A percentile compares a stretch with the other conserved stretches of the same genome.
Conservation (phyloP, 2,113 vertebrate genomes). For the Sinocyclocheilus grahami region DNA sequence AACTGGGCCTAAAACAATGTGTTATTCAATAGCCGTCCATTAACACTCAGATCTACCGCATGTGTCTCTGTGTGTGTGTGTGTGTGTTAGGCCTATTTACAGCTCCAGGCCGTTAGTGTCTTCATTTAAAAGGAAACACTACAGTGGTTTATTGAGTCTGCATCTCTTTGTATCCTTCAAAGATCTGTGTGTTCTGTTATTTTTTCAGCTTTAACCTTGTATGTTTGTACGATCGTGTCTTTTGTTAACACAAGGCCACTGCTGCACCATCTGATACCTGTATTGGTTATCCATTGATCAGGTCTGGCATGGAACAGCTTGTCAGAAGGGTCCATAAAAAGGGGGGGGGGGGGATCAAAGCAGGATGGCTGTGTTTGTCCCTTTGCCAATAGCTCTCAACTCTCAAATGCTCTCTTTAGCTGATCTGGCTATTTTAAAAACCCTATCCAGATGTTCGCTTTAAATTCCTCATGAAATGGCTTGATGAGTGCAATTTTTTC, state of each 20-base stretch:
- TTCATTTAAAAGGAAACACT: slow-evolving; percentile 31
- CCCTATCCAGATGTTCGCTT: slow-evolving; percentile 66
- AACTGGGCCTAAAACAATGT: slow-evolving; percentile 51
- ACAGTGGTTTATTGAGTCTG: slow-evolving; percentile 47
- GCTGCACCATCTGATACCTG: slow-evolving; percentile 75
- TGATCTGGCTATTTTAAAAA: slow-evolving; percentile 69
- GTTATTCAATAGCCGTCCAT: slow-evolving; percentile 55
- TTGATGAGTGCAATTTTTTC: background rate
- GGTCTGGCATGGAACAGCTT: slow-evolving; percentile 72
- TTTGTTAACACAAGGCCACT: slow-evolving; percentile 71
- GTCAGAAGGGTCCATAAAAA: slow-evolving; percentile 68
- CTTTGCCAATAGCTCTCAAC: slow-evolving; percentile 72
- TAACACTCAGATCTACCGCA: slow-evolving; percentile 26
- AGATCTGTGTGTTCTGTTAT: slow-evolving; percentile 54
- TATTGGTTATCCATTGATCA: slow-evolving; percentile 85
- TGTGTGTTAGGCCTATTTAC: slow-evolving; percentile 49
- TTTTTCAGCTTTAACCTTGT: slow-evolving; percentile 67
- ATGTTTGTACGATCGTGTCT: slow-evolving; percentile 61
- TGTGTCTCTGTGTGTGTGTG: background rate
- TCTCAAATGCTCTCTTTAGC: slow-evolving; percentile 68
- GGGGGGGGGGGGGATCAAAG: slow-evolving; percentile 71
- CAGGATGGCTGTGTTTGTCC: slow-evolving; percentile 73
- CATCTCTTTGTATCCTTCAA: slow-evolving; percentile 55
- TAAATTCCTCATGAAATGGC: slow-evolving; percentile 61
- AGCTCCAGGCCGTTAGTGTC: slow-evolving; percentile 37